Conservation (phyloP, 2,113 vertebrate genomes). For the Balaeniceps rex region DNA sequence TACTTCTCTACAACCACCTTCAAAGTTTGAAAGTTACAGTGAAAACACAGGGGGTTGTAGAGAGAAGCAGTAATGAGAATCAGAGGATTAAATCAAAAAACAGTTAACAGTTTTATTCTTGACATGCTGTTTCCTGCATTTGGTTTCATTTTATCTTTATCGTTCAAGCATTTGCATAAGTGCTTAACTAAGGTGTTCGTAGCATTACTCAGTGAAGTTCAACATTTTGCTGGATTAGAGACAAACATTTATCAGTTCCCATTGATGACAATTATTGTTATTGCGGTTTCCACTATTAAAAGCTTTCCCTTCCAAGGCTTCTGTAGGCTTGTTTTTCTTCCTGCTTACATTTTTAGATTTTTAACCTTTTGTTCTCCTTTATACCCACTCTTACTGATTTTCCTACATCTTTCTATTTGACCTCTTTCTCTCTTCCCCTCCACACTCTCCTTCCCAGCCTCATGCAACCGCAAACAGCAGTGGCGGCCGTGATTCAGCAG, state of each 20-base stretch:
- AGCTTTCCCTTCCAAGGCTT: not conserved
- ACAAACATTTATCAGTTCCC: not conserved
- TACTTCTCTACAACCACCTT: slow-evolving; percentile 17
- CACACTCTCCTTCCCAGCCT: not conserved
- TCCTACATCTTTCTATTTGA: not conserved
- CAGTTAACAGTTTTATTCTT: slow-evolving; percentile 39
- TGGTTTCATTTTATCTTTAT: slow-evolving; percentile 29
- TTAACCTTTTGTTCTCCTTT: not conserved
- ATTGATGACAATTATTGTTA: slow-evolving; percentile 5
- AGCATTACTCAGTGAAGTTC: not conserved
- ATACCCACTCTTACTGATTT: not conserved
- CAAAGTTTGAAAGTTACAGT: slow-evolving; percentile 34
- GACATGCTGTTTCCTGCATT: slow-evolving; percentile 35
- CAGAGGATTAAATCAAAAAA: slow-evolving; percentile 49
- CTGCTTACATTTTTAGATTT: not conserved
- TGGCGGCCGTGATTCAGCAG: not conserved
- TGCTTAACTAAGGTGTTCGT: slow-evolving; percentile 27
- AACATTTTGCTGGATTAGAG: not conserved
- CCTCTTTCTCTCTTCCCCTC: not conserved
- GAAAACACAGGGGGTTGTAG: slow-evolving; percentile 10
- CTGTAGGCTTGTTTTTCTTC: not conserved
- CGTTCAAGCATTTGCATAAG: slow-evolving; percentile 14
- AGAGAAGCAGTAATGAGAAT: slow-evolving; percentile 33
- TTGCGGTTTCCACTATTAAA: not conserved
- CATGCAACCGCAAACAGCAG: not conserved